Evolutionary conservation across 2,797 vertebrate genomes (phyloP).

Genomic region (Gadopsis marmoratus): DNA sequence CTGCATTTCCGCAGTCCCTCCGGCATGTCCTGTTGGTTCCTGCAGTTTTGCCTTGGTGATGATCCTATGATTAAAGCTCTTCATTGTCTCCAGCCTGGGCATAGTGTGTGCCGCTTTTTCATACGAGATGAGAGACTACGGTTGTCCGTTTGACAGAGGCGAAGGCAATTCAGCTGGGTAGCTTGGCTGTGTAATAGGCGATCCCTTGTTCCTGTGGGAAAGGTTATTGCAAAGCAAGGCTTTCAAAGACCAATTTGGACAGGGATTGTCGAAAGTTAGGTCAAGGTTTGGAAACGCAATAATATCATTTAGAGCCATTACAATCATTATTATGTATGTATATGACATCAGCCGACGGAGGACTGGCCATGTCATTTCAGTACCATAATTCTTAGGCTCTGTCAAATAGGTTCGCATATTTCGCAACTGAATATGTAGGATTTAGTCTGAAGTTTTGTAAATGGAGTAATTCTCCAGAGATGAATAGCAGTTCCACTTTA

Average conservation of each 20-base stretch:
- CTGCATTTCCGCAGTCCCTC: constrained; percentile 62
- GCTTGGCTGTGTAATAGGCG: constrained; percentile 67
- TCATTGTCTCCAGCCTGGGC: constrained; percentile 58
- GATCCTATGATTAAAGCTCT: constrained; percentile 76
- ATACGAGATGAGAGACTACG: constrained; percentile 64
- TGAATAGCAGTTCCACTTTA: constrained; percentile 40
- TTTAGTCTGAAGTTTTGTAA: constrained; percentile 62
- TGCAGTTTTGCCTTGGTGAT: constrained; percentile 70
- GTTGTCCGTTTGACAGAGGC: constrained; percentile 65
- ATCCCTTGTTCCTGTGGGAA: constrained; percentile 72
- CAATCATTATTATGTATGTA: constrained; percentile 64
- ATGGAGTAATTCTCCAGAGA: constrained; percentile 50
- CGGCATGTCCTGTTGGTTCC: constrained; percentile 65
- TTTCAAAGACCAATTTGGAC: constrained; percentile 75
- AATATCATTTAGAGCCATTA: constrained; percentile 77
- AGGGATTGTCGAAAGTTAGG: constrained; percentile 69
- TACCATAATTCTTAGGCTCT: constrained; percentile 46
- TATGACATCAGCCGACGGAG: constrained; percentile 65
- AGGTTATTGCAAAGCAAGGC: constrained; percentile 70
- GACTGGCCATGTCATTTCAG: constrained; percentile 58
- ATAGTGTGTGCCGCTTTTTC: constrained; percentile 47
- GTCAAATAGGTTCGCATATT: constrained; percentile 50
- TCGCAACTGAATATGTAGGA: constrained; percentile 54
- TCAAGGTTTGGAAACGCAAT: constrained; percentile 77
- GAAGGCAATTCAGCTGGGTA: constrained; percentile 66